Evolutionary conservation across 1,140 invertebrate species (phyloP), one percentile per base, ranked within the genome.

Genomic region (Megathymus violae): DNA sequence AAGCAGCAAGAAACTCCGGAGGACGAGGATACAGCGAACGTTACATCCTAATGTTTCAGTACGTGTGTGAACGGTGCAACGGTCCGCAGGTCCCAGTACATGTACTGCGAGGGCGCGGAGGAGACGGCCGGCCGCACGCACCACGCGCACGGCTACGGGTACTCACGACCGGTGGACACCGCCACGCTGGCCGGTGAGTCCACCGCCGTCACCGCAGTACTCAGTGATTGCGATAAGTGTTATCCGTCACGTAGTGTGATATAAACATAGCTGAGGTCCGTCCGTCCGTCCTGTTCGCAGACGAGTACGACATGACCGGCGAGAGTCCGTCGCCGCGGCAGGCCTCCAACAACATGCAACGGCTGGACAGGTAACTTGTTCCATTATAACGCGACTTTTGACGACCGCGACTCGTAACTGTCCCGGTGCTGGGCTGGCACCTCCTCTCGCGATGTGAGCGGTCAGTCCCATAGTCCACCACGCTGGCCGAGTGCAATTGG

Each of bases 301-400:
- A 89, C 14, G 86, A 91, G 50, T 88, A 88, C 54, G 85, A 88
- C 46, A 83, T 88, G 79, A 80, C 64, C 7, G 48, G 75, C 13
- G 81, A 85, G 1, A 83, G 77, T 47, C 54, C 80, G 0, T 85
- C 85, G 0, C 85, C 85, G 0, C 74, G 80, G 19, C 82, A 82
- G 56, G 68, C 73, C 0, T 61, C 76, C 0, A 91, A 91, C 67
- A 91, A 91, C 40, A 91, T 91, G 79, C 90, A 91, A 64, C 67
- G 89, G 34, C 72, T 92, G 4, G 90, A 91, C 62, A 92, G 84
- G 85, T 87, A 31, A 80, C 27, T 31, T 7, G 72, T 74, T 27
- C 2, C 19, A 11, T 25, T 15, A 17, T 22, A n/a, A n/a, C n/a
- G n/a, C n/a, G n/a, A n/a, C n/a, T n/a, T n/a, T n/a, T n/a, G n/a